phyloP scores from a whole-genome alignment of 2,797 vertebrate species.

The Botia kubotai region DNA sequence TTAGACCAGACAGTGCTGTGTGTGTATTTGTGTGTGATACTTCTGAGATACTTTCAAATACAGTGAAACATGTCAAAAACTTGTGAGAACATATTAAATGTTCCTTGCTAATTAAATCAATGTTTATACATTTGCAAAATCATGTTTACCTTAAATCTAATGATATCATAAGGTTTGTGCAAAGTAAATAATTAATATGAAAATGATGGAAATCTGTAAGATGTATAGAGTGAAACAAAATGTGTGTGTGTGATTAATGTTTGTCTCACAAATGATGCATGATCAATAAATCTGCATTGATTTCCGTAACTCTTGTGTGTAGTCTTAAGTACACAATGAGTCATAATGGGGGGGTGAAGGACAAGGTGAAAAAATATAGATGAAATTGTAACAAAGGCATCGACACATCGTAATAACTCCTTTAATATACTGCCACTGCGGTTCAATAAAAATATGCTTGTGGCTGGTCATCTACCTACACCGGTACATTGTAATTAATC shows the following conservation, averaged over 20 bases:
- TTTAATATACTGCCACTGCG: slow-evolving; percentile 18
- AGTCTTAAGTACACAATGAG: slow-evolving; percentile 23
- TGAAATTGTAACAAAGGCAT: slow-evolving; percentile 28
- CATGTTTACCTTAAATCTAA: background rate
- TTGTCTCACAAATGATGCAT: slow-evolving; percentile 69
- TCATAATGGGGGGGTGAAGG: slow-evolving; percentile 23
- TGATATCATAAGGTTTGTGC: background rate
- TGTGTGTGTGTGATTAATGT: slow-evolving; percentile 76
- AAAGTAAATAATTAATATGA: background rate
- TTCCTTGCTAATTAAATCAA: background rate
- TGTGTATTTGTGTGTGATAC: background rate
- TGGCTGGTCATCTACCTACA: background rate
- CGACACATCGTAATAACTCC: slow-evolving; percentile 23
- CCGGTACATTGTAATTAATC: background rate
- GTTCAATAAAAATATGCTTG: slow-evolving; percentile 25
- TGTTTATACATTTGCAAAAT: background rate
- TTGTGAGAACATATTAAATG: background rate
- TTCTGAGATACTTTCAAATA: too few relatives aligned
- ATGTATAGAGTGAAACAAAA: slow-evolving; percentile 62
- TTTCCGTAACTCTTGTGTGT: slow-evolving; percentile 57
- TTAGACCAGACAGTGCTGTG: background rate
- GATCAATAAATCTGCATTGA: slow-evolving; percentile 75
- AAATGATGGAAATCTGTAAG: background rate
- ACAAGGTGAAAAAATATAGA: slow-evolving; percentile 26
- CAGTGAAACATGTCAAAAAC: background rate